Evolutionary conservation across 2,113 vertebrate genomes (phyloP).

Genomic region (Vulpes lagopus): DNA sequence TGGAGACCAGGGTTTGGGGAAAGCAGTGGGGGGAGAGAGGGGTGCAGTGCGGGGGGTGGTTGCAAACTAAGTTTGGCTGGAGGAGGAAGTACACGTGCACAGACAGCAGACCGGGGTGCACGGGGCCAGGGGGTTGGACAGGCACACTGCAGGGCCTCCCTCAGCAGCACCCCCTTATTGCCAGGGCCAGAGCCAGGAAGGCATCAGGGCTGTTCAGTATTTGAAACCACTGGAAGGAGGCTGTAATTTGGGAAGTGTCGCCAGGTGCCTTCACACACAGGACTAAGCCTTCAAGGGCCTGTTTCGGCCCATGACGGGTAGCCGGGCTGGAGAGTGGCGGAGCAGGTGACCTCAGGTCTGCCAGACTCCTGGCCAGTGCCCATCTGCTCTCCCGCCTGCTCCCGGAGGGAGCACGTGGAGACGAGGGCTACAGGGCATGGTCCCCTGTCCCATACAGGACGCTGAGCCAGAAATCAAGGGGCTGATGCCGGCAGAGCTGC

Average conservation of each 20-base stretch:
- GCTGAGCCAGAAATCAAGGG: background rate
- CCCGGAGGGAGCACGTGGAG: rapidly evolving
- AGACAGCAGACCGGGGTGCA: too few relatives aligned
- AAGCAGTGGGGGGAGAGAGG: background rate
- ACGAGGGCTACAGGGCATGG: rapidly evolving
- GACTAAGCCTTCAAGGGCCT: background rate
- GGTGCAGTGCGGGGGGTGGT: background rate
- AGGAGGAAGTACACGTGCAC: rapidly evolving
- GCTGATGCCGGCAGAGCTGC: background rate
- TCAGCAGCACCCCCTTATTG: rapidly evolving
- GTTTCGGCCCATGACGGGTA: rapidly evolving
- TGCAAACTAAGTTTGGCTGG: background rate
- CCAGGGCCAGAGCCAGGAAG: background rate
- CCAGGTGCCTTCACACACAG: background rate
- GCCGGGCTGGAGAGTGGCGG: background rate
- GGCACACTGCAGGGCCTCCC: background rate
- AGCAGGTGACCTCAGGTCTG: background rate
- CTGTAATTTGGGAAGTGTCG: background rate
- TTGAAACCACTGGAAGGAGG: background rate
- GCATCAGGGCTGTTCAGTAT: background rate
- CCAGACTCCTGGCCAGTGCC: background rate
- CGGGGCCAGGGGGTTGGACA: rapidly evolving
- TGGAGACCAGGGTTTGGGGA: background rate
- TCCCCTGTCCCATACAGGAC: background rate
- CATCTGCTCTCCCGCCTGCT: background rate